Base-by-base conservation (phyloP, 2,888 invertebrate species). In the Ypsolopha sequella region DNA sequence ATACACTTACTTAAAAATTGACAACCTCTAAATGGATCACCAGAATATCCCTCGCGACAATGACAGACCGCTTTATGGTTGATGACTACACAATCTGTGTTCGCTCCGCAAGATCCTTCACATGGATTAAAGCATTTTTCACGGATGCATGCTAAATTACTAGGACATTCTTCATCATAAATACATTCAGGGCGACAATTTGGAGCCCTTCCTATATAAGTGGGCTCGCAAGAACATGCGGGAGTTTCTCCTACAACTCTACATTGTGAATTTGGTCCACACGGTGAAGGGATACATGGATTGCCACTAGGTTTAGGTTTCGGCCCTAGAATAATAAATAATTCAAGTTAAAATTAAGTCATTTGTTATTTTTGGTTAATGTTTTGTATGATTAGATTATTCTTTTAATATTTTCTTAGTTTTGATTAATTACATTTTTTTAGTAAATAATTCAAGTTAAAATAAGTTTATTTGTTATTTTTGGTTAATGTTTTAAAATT, bases 111-210 rank as follows among this genome's bases (percentile, higher is more conserved):
- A 49, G 95, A 93, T 36, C 95, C 95, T 53, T 91, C 91, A 66
- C 96, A 96, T 53, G 96, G 95, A 75, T 93, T 94, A 61, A 88
- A 85, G 72, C 96, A 96, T 68, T 90, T 92, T 76, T 95, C 93
- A 62, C 93, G 91, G 58, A 93, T 89, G 73, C 96, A 96, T 51
- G 95, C 95, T 60, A 93, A 81, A 73, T 95, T 93, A 65, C 93
- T 92, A 10, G 93, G 89, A 70, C 96, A 96, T 80, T 95, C 95
- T 60, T 92, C 92, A 63, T 94, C 94, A 61, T 93, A 92, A 44
- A 92, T 90, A 78, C 95, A 95, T 87, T 95, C 94, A 33, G 95
- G 95, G 47, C 95, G 89, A 69, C 95, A 96, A 73, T 94, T 93
- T 41, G 95, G 95, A 44, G 96, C 90, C 64, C 94, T 89, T 48